Conservation (phyloP, 1,140 invertebrate species). For the Caenorhabditis briggsae region DNA sequence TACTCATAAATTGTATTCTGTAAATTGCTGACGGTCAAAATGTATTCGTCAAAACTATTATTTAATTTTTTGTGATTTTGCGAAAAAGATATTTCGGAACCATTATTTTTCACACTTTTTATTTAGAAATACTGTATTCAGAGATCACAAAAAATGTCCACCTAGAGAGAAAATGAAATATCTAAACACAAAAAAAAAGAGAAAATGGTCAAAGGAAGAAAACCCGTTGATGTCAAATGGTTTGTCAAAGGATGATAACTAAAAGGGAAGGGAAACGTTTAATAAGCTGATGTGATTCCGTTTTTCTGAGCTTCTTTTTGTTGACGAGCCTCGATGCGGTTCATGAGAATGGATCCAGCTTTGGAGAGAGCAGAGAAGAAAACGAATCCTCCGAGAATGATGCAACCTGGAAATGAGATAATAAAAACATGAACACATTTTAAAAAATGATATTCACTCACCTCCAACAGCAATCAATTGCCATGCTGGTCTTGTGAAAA, state of each 20-base stretch:
- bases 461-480: conserved; percentile 67
- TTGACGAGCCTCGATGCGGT: conserved; percentile 29
- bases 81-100: background rate
- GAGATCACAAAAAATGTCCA: conserved; percentile 32
- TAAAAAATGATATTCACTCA: background rate
- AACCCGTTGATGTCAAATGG: background rate
- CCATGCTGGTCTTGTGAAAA: conserved; percentile 68
- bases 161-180: background rate
- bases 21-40: too few species aligned
- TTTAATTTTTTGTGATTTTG: too few species aligned
- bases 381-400: conserved; percentile 70
- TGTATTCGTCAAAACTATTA: too few species aligned
- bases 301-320: conserved; percentile 31
- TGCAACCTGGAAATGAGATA: conserved; percentile 49
- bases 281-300: background rate
- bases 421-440: too few species aligned
- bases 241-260: background rate
- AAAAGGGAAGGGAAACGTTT: background rate
- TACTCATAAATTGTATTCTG: too few species aligned
- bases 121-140: conserved; percentile 1
- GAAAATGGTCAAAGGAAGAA: background rate
- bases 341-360: conserved; percentile 65
- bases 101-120: background rate
- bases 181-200: background rate
- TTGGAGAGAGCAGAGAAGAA: conserved; percentile 70